Percentiles rank a stretch among this genome's conserved stretches.
Evolutionary conservation across 2,113 vertebrate species (phyloP).

Genomic region (Spea multiplicata): DNA sequence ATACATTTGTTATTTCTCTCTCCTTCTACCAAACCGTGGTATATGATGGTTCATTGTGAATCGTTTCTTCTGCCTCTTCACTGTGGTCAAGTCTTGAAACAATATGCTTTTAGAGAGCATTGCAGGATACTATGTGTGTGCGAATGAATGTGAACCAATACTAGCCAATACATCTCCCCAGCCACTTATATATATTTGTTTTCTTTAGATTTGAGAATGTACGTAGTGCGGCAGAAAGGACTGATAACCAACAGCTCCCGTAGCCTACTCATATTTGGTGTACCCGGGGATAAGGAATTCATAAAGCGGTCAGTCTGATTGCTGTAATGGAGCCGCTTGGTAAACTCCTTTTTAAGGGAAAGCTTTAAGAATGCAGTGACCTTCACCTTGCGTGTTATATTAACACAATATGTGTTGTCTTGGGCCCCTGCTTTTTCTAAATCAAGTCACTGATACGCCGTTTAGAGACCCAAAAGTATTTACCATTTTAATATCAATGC

Average conservation of each 20-base stretch:
- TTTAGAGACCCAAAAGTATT: no score
- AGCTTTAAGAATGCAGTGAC: no score
- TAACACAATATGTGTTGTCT: no score
- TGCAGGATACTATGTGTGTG: background rate
- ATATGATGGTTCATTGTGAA: conserved; percentile 2
- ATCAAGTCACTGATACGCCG: no score
- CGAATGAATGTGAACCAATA: background rate
- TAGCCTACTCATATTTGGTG: background rate
- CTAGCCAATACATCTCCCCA: background rate
- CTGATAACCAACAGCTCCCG: background rate
- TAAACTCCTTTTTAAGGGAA: no score
- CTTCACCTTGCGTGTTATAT: no score
- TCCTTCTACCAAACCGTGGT: background rate
- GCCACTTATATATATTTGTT: background rate
- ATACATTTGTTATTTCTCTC: background rate
- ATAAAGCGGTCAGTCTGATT: background rate
- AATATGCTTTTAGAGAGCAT: conserved; percentile 12
- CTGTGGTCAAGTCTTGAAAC: background rate
- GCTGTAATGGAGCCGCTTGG: background rate
- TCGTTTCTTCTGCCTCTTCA: conserved; percentile 4
- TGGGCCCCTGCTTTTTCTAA: no score
- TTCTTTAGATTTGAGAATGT: background rate
- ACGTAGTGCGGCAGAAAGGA: background rate
- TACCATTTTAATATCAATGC: no score
- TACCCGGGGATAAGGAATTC: background rate